phyloP scores from a whole-genome alignment of 2,888 invertebrate genomes.

The Pomacea canaliculata region DNA sequence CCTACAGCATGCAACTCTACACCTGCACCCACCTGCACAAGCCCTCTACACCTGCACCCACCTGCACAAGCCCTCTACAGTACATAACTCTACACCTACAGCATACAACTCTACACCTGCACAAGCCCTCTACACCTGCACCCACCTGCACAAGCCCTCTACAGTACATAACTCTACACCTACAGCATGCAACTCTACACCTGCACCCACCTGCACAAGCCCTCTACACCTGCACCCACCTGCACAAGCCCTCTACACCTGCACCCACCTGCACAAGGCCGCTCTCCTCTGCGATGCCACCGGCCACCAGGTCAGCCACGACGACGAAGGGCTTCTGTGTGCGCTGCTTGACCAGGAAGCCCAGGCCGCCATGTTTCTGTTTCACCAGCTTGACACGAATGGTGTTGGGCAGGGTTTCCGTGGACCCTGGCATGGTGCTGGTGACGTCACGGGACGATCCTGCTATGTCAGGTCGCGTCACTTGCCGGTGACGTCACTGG shows the following conservation, averaged over 20 bases:
- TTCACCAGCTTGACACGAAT: constrained; percentile 63
- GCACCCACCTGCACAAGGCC: constrained; percentile 53
- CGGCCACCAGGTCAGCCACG: constrained; percentile 58
- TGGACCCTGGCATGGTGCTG: constrained; percentile 31
- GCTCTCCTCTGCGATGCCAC: constrained; percentile 64
- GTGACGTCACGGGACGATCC: not conserved
- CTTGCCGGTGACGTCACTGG: no score
- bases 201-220: no score
- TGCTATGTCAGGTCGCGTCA: not conserved
- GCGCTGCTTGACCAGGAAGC: constrained; percentile 61
- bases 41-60: no score
- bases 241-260: constrained; percentile 44
- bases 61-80: no score
- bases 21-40: no score
- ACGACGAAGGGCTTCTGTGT: constrained; percentile 54
- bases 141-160: no score
- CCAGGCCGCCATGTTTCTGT: constrained; percentile 56
- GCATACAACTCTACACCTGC: no score
- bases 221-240: constrained; percentile 14
- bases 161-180: no score
- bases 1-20: no score
- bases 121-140: no score
- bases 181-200: no score
- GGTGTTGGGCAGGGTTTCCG: constrained; percentile 41
- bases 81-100: no score